Conservation (phyloP, 2,113 vertebrate genomes). For the Micronycteris hirsuta region DNA sequence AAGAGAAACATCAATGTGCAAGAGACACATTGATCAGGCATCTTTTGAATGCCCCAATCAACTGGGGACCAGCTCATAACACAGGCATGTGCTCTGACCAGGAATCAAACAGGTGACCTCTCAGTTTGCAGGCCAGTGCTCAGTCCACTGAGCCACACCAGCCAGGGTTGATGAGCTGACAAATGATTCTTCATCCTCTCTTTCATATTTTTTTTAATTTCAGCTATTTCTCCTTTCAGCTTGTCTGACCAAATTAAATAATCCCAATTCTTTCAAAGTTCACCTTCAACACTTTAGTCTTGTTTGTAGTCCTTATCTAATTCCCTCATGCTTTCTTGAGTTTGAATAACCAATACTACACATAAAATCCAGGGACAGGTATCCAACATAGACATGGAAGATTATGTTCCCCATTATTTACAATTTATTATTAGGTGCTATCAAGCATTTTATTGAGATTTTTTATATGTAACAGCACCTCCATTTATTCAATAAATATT, state of each 20-base stretch:
- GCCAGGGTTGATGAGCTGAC: neutral
- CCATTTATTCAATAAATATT: neutral
- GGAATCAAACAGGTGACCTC: no score
- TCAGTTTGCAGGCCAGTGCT: no score
- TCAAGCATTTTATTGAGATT: neutral
- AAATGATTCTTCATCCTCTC: neutral
- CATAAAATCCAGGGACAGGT: neutral
- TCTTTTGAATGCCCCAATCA: no score
- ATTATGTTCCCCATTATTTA: neutral
- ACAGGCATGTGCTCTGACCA: no score
- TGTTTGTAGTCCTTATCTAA: neutral
- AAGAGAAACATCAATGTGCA: no score
- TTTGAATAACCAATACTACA: neutral
- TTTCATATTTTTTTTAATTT: neutral
- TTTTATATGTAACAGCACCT: neutral
- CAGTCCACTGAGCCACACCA: no score
- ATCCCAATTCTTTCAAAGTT: neutral
- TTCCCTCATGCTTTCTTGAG: neutral
- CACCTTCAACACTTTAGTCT: neutral
- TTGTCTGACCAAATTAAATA: neutral
- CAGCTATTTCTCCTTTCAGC: neutral
- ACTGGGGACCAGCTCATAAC: no score
- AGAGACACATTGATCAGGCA: no score
- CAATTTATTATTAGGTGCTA: neutral
- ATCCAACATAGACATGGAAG: neutral